These are phyloP conservation scores for Phoxinus dragarum DNA, from an alignment of 2,797 vertebrate genomes.

Conservation along the genomic window DNA sequence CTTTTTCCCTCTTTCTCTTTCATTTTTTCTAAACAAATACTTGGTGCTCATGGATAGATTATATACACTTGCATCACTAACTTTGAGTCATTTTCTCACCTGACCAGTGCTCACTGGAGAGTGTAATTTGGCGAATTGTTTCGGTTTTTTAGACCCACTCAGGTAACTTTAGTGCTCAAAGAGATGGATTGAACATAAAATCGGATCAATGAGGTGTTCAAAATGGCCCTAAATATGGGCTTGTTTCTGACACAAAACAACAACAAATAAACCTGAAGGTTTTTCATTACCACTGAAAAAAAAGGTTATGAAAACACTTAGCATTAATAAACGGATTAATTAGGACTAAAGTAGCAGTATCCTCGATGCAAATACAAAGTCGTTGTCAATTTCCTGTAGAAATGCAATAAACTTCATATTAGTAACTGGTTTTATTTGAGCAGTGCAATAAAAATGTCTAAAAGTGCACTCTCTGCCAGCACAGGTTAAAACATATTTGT, in stretches of 20 bases:
- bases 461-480: slow-evolving; percentile 12
- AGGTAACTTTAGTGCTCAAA: slow-evolving; percentile 46
- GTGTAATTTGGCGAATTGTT: slow-evolving; percentile 74
- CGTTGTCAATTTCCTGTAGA: background rate
- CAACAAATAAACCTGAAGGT: background rate
- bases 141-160: slow-evolving; percentile 49
- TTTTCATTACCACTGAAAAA: background rate
- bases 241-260: slow-evolving; percentile 11
- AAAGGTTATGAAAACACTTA: background rate
- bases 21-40: slow-evolving; percentile 74
- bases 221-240: slow-evolving; percentile 13
- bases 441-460: background rate
- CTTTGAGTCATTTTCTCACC: slow-evolving; percentile 75
- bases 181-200: slow-evolving; percentile 52
- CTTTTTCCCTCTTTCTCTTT: slow-evolving; percentile 33
- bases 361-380: slow-evolving; percentile 3
- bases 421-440: background rate
- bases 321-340: slow-evolving; percentile 27
- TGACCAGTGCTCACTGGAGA: slow-evolving; percentile 77
- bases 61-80: slow-evolving; percentile 79
- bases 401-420: slow-evolving; percentile 7
- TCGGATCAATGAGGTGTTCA: slow-evolving; percentile 33
- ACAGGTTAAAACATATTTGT: background rate
- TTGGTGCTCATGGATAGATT: slow-evolving; percentile 76
- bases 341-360: background rate